These are phyloP conservation scores for Eurosta solidaginis DNA, from an alignment of 1,140 invertebrate genomes.

Conservation along the genomic window DNA sequence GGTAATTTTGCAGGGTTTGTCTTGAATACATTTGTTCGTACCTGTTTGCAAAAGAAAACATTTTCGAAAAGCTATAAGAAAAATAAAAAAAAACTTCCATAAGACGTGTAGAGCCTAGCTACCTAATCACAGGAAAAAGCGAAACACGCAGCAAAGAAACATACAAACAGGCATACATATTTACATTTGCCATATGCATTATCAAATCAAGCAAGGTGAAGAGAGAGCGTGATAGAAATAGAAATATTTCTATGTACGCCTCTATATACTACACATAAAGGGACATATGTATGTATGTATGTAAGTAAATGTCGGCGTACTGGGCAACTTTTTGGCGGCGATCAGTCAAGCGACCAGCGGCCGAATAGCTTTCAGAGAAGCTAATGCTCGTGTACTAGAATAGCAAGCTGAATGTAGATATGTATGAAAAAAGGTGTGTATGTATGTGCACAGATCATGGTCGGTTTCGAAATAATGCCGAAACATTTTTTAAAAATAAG, in stretches of 20 bases:
- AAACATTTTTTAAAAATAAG: constrained; percentile 58
- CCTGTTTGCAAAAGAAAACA: background rate
- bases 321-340: background rate
- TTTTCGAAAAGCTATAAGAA: background rate
- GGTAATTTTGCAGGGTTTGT: background rate
- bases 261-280: background rate
- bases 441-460: background rate
- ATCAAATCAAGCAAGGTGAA: background rate
- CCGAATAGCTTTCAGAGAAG: constrained; percentile 8
- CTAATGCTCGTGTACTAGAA: background rate
- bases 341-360: background rate
- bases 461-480: constrained; percentile 57
- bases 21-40: background rate
- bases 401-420: background rate
- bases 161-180: background rate
- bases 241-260: background rate
- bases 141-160: background rate
- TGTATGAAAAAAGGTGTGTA: background rate
- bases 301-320: background rate
- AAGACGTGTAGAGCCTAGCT: background rate
- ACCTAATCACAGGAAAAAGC: background rate
- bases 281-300: background rate
- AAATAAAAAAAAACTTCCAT: background rate
- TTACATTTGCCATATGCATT: background rate
- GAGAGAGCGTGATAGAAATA: constrained; percentile 14